phyloP scores from a whole-genome alignment of 2,888 invertebrate species.

The Rhabditoides inermis region DNA sequence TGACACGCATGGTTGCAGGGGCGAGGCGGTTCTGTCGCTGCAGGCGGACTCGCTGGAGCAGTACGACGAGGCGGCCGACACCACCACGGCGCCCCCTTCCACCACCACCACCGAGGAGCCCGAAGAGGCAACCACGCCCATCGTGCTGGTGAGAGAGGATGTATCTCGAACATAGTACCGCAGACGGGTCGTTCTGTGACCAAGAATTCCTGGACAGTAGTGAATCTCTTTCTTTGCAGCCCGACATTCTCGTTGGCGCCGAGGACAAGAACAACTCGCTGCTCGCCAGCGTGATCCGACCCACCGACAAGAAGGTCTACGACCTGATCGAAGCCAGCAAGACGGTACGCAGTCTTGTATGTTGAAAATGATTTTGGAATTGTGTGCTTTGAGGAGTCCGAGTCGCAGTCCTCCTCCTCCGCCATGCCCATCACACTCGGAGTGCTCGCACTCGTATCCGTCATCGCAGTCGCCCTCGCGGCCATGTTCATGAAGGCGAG shows the following conservation, averaged over 20 bases:
- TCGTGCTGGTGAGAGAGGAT: constrained; percentile 17
- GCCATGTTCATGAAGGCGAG: constrained; percentile 27
- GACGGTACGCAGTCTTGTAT: not conserved
- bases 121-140: constrained; percentile 24
- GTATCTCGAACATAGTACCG: not conserved
- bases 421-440: constrained; percentile 22
- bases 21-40: not conserved
- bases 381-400: not conserved
- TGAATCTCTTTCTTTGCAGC: constrained; percentile 17
- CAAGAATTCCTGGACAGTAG: not conserved
- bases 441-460: constrained; percentile 20
- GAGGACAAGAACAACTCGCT: constrained; percentile 25
- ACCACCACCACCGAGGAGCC: constrained; percentile 17
- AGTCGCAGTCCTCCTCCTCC: constrained; percentile 8
- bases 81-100: constrained; percentile 32
- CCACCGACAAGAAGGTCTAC: too few relatives aligned
- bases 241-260: constrained; percentile 27
- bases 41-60: constrained; percentile 13
- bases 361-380: not conserved
- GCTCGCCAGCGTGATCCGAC: constrained; percentile 21
- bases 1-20: not conserved
- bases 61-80: constrained; percentile 35
- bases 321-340: constrained; percentile 17
- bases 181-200: not conserved
- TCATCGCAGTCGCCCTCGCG: constrained; percentile 26